Conservation (phyloP, 2,888 invertebrate species). For the Calameuta filiformis region DNA sequence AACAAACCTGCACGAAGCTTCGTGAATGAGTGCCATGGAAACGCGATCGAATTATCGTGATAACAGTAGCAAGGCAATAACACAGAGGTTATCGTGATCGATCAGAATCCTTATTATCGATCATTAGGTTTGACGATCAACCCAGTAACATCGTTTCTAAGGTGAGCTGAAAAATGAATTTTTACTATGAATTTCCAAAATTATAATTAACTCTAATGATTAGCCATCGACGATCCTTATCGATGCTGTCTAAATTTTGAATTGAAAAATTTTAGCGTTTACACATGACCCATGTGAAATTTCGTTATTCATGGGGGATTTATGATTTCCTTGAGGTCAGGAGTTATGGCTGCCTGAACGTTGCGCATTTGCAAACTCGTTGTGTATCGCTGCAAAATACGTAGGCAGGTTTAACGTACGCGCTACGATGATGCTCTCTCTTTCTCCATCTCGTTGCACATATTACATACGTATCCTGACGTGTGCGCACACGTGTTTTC, state of each 20-base stretch:
- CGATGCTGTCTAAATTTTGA: neutral
- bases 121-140: neutral
- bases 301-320: constrained; percentile 25
- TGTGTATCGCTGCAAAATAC: constrained; percentile 13
- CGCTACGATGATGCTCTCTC: neutral
- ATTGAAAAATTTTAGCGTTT: neutral
- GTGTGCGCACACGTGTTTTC: neutral
- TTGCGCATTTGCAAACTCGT: constrained; percentile 46
- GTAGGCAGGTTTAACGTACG: constrained; percentile 3
- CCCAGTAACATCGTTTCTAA: neutral
- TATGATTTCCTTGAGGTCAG: constrained; percentile 34
- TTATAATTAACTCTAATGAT: neutral
- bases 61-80: constrained; percentile 9
- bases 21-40: neutral
- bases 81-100: neutral
- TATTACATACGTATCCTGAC: neutral
- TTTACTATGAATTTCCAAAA: neutral
- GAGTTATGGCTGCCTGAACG: constrained; percentile 36
- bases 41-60: constrained; percentile 51
- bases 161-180: neutral
- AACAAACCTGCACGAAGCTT: constrained; percentile 23
- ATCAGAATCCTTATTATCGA: neutral
- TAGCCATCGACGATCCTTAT: neutral
- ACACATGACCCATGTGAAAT: neutral
- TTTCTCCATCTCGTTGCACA: neutral